Percentiles rank a stretch among this genome's conserved stretches.
phyloP scores from a whole-genome alignment of 1,140 invertebrate species.

The Lithobius niger region DNA sequence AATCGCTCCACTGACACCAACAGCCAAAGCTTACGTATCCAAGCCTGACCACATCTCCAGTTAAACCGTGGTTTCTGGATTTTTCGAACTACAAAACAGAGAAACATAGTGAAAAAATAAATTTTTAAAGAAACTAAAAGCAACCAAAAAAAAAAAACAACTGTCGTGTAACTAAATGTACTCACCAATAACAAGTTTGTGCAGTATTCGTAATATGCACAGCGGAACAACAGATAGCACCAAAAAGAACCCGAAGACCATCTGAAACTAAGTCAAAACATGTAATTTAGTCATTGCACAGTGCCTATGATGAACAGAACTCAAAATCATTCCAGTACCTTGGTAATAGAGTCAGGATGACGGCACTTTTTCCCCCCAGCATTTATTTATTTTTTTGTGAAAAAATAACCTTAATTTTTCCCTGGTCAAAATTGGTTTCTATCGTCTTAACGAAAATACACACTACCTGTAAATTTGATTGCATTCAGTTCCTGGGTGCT shows the following conservation, averaged over 20 bases:
- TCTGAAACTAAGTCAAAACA: constrained; percentile 59
- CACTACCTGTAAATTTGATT: too few species aligned
- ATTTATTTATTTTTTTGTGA: too few species aligned
- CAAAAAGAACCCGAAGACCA: constrained; percentile 46
- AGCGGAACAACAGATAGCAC: constrained; percentile 48
- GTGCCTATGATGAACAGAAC: too few species aligned
- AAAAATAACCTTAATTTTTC: too few species aligned
- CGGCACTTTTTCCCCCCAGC: too few species aligned
- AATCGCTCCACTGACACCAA: constrained; percentile 53
- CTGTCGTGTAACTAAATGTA: constrained; percentile 37
- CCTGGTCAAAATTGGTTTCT: too few species aligned
- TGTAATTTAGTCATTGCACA: too few species aligned
- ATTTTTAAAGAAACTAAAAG: background rate
- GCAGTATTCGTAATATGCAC: constrained; percentile 40
- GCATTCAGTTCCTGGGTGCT: too few species aligned
- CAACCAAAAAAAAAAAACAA: constrained; percentile 55
- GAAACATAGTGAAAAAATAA: constrained; percentile 5
- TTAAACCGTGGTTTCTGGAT: constrained; percentile 38
- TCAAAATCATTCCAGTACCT: too few species aligned
- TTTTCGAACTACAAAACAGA: constrained; percentile 31
- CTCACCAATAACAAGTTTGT: constrained; percentile 41
- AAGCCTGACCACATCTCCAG: constrained; percentile 37
- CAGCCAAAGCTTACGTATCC: constrained; percentile 55
- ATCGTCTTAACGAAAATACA: too few species aligned
- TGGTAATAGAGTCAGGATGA: too few species aligned